Evolutionary conservation across 2,797 vertebrate genomes (phyloP), one percentile per base, ranked within the genome.

Genomic region (Anisognathus igniventris): DNA sequence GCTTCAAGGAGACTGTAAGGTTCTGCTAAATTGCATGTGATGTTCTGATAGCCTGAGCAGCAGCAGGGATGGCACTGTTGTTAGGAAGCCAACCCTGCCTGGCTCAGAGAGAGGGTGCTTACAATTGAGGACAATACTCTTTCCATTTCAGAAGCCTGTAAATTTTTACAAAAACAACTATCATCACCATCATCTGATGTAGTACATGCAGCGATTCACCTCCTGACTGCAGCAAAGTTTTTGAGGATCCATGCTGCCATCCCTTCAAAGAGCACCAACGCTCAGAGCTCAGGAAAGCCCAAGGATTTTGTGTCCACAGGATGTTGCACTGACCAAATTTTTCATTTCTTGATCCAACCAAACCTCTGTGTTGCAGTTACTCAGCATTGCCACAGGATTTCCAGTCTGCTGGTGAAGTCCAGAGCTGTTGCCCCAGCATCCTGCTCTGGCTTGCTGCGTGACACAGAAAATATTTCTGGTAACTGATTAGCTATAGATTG

Each of bases 401-500:
- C 67, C 75, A 88, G 58, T 14, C 61, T 73, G 6, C 61, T 37
- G 15, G 23, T 23, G 57, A 82, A 73, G 57, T 28, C 79, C 57
- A 70, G 84, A 76, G 65, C 39, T 84, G 31, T n/a, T 79, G 47
- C 13, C n/a, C 31, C 67, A 84, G 77, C 45, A 78, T 51, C 13
- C 28, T 18, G 17, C 62, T 65, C 84, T 53, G 75, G 28, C 50
- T 86, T 58, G 53, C 64, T 86, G 10, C 28, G 11, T 8, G 48
- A 81, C 51, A 33, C 10, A 86, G 24, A 53, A 93, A 89, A 82
- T 58, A 68, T 45, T 90, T 71, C 47, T 95, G 48, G 47, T 48
- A 65, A 78, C 84, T 73, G 85, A 80, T 90, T 78, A 94, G 85
- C 66, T 58, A 75, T 70, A 75, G 73, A 33, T 73, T 93, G 93